Conservation (phyloP, 2,113 vertebrate species). For the Phyllostomus discolor region DNA sequence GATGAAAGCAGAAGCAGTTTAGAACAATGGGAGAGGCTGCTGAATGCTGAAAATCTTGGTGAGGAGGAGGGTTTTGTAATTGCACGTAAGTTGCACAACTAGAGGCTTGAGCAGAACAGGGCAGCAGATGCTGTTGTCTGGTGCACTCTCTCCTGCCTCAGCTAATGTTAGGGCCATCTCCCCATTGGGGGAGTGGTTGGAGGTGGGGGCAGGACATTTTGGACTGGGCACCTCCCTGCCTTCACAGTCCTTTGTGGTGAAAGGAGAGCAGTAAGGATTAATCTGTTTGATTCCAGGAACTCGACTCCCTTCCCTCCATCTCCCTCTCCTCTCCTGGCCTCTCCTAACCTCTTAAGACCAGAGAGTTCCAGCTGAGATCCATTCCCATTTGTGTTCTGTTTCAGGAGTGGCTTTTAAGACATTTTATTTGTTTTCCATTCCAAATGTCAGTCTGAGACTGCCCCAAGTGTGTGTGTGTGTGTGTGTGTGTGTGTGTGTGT, state of each 20-base stretch:
- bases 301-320: not conserved
- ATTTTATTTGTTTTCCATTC: conserved; percentile 30
- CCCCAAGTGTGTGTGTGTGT: not conserved
- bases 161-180: not conserved
- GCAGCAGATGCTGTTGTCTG: accelerated
- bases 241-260: not conserved
- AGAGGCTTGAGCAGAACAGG: accelerated
- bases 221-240: not conserved
- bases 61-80: not conserved
- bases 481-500: not conserved
- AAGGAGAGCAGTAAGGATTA: not conserved
- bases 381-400: not conserved
- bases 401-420: not conserved
- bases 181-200: not conserved
- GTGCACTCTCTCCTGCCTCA: accelerated
- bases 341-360: not conserved
- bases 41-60: too few species aligned
- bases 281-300: not conserved
- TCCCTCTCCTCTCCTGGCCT: not conserved
- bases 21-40: not conserved
- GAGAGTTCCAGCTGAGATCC: not conserved
- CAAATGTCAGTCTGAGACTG: not conserved
- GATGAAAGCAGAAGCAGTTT: not conserved
- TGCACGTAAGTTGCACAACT: too few species aligned
- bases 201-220: not conserved